phyloP scores from a whole-genome alignment of 2,113 vertebrate species.

The Scatophagus argus region DNA sequence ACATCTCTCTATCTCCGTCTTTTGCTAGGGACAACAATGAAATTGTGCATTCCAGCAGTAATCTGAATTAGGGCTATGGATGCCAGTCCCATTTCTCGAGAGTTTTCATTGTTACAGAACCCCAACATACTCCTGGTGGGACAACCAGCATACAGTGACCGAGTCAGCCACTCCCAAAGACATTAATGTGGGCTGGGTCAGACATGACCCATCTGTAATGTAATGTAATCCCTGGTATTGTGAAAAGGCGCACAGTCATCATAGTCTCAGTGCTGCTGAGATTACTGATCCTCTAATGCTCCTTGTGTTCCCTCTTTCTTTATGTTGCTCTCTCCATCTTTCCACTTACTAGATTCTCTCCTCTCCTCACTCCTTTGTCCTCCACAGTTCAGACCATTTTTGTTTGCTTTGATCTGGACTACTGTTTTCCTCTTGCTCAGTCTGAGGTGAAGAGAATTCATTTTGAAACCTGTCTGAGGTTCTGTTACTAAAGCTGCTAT shows the following conservation, averaged over 20 bases:
- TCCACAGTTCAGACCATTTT: slow-evolving; percentile 1
- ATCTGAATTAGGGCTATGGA: background rate
- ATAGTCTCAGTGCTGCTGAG: slow-evolving; percentile 18
- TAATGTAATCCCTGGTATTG: slow-evolving; percentile 51
- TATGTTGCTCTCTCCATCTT: slow-evolving; percentile 1
- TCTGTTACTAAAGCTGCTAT: slow-evolving; percentile 22
- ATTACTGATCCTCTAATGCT: background rate
- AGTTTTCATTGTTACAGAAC: slow-evolving; percentile 27
- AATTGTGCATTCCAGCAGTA: background rate
- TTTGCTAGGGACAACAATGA: background rate
- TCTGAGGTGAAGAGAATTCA: slow-evolving; percentile 24
- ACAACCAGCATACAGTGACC: slow-evolving; percentile 15
- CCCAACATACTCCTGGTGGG: slow-evolving; percentile 17
- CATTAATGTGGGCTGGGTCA: slow-evolving; percentile 27
- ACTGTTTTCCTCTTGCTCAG: background rate
- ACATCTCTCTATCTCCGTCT: background rate
- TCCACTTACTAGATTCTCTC: background rate
- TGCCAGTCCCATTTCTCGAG: background rate
- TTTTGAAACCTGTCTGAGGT: background rate
- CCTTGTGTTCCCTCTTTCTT: background rate
- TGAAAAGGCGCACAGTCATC: slow-evolving; percentile 37
- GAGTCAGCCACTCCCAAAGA: slow-evolving; percentile 47
- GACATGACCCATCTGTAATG: slow-evolving; percentile 46
- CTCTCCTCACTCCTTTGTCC: background rate
- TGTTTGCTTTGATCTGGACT: slow-evolving; percentile 11